These are phyloP conservation scores for Nomada lathburiana DNA, from an alignment of 2,888 invertebrate genomes.

Conservation along the genomic window DNA sequence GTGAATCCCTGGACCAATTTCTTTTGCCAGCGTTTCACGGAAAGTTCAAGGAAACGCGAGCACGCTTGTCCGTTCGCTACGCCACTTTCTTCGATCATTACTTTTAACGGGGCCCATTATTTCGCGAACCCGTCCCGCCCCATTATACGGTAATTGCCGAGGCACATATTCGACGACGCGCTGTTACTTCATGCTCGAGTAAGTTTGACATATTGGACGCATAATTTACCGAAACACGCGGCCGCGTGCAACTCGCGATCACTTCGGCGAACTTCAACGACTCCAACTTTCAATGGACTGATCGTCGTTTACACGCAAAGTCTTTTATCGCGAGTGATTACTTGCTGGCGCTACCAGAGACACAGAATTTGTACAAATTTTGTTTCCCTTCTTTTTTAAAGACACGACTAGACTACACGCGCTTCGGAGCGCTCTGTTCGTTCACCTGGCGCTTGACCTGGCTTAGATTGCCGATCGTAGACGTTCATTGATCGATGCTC, in stretches of 20 bases:
- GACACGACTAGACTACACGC: too few relatives aligned
- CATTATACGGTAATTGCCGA: slow-evolving; percentile 64
- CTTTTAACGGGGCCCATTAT: slow-evolving; percentile 49
- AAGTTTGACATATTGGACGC: slow-evolving; percentile 50
- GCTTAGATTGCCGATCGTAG: slow-evolving; percentile 32
- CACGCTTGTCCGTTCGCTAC: neutral
- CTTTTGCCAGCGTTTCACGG: slow-evolving; percentile 50
- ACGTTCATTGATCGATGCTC: slow-evolving; percentile 46
- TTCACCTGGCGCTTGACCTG: slow-evolving; percentile 39
- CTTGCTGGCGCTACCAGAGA: neutral
- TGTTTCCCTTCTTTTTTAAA: too few relatives aligned
- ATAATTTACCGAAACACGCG: slow-evolving; percentile 36
- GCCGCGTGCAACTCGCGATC: slow-evolving; percentile 4
- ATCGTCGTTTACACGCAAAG: neutral
- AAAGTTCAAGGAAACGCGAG: slow-evolving; percentile 66
- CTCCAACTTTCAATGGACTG: neutral
- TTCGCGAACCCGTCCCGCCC: slow-evolving; percentile 38
- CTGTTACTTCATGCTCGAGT: slow-evolving; percentile 58
- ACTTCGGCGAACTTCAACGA: neutral
- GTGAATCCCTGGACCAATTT: slow-evolving; percentile 59
- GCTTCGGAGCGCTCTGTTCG: slow-evolving; percentile 32
- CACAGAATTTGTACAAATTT: neutral
- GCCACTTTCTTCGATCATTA: slow-evolving; percentile 47
- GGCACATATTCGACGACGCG: slow-evolving; percentile 33
- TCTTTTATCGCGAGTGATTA: neutral